A percentile compares a stretch with the other conserved stretches of the same genome.
phyloP scores from a whole-genome alignment of 2,888 invertebrate genomes.

The Troglohyphantes excavatus region DNA sequence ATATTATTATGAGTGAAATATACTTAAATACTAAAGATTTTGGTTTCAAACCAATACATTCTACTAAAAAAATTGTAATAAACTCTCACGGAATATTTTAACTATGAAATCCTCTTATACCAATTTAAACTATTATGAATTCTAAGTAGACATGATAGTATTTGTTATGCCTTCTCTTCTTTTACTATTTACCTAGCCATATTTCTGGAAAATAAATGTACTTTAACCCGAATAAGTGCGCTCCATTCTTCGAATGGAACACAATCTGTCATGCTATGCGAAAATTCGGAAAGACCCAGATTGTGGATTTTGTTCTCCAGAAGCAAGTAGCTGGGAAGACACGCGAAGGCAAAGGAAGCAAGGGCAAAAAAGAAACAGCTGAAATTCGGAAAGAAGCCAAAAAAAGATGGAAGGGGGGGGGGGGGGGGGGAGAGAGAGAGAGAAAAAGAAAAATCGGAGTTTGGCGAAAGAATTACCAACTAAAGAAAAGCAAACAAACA shows the following conservation, averaged over 20 bases:
- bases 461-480: constrained; percentile 71
- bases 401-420: constrained; percentile 50
- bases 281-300: constrained; percentile 28
- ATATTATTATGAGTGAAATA: too few relatives aligned
- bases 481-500: constrained; percentile 73
- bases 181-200: neutral
- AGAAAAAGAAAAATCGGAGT: constrained; percentile 48
- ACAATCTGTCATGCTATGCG: neutral
- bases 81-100: neutral
- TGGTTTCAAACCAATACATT: too few relatives aligned
- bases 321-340: constrained; percentile 34
- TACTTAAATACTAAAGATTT: too few relatives aligned
- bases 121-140: too few relatives aligned
- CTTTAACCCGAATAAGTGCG: constrained; percentile 10
- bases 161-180: too few relatives aligned
- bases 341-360: constrained; percentile 28
- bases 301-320: too few relatives aligned
- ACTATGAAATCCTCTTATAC: too few relatives aligned
- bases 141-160: too few relatives aligned
- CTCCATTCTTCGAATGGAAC: neutral
- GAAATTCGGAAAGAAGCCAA: constrained; percentile 77
- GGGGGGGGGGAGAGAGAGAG: neutral
- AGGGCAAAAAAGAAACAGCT: constrained; percentile 64
- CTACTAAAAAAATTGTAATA: too few relatives aligned
- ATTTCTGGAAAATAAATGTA: constrained; percentile 8